These are phyloP conservation scores for Anguilla pacifica DNA, from an alignment of 2,797 vertebrate genomes.

Conservation along the genomic window DNA sequence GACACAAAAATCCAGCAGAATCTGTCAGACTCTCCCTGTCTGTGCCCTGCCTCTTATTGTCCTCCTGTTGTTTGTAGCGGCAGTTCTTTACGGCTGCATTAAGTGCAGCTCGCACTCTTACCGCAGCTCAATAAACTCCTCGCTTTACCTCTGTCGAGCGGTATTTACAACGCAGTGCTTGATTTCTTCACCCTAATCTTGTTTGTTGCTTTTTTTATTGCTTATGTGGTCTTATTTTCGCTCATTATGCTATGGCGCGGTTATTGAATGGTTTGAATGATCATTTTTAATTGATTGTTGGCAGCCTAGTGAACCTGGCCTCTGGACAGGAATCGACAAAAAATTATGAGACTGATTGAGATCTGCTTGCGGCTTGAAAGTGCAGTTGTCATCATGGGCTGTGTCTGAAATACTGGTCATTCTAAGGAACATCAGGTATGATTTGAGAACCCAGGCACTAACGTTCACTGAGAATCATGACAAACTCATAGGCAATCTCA, in stretches of 20 bases:
- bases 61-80: background rate
- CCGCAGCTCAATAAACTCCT: background rate
- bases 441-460: background rate
- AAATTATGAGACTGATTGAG: background rate
- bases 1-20: background rate
- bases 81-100: background rate
- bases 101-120: background rate
- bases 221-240: background rate
- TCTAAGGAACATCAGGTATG: background rate
- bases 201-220: background rate
- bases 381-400: background rate
- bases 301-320: background rate
- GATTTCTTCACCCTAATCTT: background rate
- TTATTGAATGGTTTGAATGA: background rate
- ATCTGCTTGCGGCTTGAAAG: background rate
- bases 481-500: no score
- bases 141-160: background rate
- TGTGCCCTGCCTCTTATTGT: background rate
- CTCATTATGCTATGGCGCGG: background rate
- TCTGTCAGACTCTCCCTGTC: background rate
- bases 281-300: background rate
- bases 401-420: background rate
- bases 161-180: background rate
- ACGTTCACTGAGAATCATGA: no score
- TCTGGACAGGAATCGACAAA: background rate